Evolutionary conservation across 2,797 vertebrate species (phyloP).

Genomic region (Macroramphosus scolopax): DNA sequence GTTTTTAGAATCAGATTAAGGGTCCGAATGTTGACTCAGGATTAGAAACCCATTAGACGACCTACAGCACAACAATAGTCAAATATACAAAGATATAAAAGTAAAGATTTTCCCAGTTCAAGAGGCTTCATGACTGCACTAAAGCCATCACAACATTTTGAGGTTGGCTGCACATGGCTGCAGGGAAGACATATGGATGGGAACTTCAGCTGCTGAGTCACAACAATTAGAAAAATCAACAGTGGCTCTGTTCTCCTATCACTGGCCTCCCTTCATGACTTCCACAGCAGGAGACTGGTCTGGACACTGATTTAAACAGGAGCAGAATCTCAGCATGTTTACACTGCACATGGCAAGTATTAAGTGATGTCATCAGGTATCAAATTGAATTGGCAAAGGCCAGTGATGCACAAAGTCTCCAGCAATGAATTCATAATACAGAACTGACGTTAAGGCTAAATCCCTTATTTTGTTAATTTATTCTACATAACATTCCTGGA

Average conservation of each 20-base stretch:
- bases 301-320: constrained; percentile 23
- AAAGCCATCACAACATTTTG: constrained; percentile 33
- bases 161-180: constrained; percentile 40
- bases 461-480: too few species aligned
- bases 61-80: constrained; percentile 1
- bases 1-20: constrained; percentile 14
- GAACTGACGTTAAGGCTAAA: too few species aligned
- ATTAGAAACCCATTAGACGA: constrained; percentile 8
- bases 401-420: constrained; percentile 4
- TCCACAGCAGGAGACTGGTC: constrained; percentile 37
- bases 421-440: too few species aligned
- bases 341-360: background rate
- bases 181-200: constrained; percentile 46
- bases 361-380: constrained; percentile 10
- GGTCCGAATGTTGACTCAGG: background rate
- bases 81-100: constrained; percentile 15
- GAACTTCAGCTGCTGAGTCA: constrained; percentile 50
- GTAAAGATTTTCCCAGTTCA: constrained; percentile 15
- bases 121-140: constrained; percentile 40
- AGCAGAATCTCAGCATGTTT: constrained; percentile 20
- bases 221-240: constrained; percentile 65
- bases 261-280: constrained; percentile 23
- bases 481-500: too few species aligned
- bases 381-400: constrained; percentile 3
- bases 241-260: constrained; percentile 52